phyloP scores from a whole-genome alignment of 2,888 invertebrate species.

The Chaetogeoica ovagalla region DNA sequence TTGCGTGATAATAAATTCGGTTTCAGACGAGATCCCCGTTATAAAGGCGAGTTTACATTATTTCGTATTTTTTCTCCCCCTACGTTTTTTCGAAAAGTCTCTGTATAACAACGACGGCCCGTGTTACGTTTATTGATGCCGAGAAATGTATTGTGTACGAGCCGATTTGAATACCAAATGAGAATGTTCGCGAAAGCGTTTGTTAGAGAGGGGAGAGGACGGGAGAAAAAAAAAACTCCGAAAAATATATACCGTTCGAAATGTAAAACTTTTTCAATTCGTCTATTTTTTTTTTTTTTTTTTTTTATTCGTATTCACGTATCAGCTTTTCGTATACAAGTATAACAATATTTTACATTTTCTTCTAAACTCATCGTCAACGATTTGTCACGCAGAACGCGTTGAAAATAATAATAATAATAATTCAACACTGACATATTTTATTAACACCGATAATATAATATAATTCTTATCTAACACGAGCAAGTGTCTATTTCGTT shows the following conservation, averaged over 20 bases:
- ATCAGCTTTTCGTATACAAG: no score
- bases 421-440: no score
- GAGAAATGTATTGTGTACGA: not conserved
- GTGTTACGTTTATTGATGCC: slow-evolving; percentile 29
- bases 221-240: not conserved
- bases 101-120: not conserved
- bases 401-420: no score
- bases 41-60: not conserved
- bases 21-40: slow-evolving; percentile 13
- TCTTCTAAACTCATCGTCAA: no score
- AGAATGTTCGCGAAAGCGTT: slow-evolving; percentile 7
- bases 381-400: no score
- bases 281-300: no score
- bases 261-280: not conserved
- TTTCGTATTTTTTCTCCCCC: no score
- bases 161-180: slow-evolving; percentile 50
- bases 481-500: no score
- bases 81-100: not conserved
- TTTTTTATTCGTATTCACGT: no score
- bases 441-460: no score
- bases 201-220: not conserved
- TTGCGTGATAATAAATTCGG: slow-evolving; percentile 38
- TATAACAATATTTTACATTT: no score
- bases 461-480: no score
- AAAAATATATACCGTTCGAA: not conserved